These are phyloP conservation scores for Margaritifera margaritifera DNA, from an alignment of 2,888 invertebrate species.

Conservation along the genomic window DNA sequence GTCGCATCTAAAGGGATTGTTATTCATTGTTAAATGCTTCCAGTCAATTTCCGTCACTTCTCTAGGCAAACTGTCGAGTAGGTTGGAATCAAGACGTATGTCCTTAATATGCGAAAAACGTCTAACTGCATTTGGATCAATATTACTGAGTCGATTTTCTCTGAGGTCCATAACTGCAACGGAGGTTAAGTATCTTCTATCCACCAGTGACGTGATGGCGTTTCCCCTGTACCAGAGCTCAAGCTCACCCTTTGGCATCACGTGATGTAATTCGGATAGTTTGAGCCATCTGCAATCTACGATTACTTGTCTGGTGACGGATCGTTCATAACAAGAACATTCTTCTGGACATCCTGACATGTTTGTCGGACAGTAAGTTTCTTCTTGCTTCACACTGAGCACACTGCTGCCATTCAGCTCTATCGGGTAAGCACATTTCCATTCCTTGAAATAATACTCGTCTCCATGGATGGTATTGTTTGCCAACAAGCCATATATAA, in stretches of 20 bases:
- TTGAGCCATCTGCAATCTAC: constrained; percentile 35
- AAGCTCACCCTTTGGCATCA: constrained; percentile 25
- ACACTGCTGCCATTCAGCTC: constrained; percentile 23
- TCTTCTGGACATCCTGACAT: constrained; percentile 24
- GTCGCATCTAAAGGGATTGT: constrained; percentile 45
- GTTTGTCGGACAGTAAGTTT: constrained; percentile 21
- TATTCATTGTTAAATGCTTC: constrained; percentile 9
- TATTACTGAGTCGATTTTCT: constrained; percentile 11
- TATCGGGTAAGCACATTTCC: constrained; percentile 31
- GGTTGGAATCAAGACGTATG: constrained; percentile 19
- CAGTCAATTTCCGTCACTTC: too few species aligned
- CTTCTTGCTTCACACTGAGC: constrained; percentile 21
- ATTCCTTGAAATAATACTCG: constrained; percentile 37
- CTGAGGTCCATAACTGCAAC: constrained; percentile 10
- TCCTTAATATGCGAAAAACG: constrained; percentile 7
- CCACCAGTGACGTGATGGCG: constrained; percentile 23
- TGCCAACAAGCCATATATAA: constrained; percentile 3
- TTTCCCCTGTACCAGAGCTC: constrained; percentile 46
- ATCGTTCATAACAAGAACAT: constrained; percentile 33
- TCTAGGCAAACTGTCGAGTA: constrained; percentile 18
- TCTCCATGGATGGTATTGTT: constrained; percentile 11
- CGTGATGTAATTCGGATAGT: constrained; percentile 15
- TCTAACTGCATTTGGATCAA: constrained; percentile 9
- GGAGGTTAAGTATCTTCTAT: constrained; percentile 11
- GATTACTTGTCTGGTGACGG: constrained; percentile 17